phyloP scores from a whole-genome alignment of 1,140 invertebrate species.

The Papilio glaucus region DNA sequence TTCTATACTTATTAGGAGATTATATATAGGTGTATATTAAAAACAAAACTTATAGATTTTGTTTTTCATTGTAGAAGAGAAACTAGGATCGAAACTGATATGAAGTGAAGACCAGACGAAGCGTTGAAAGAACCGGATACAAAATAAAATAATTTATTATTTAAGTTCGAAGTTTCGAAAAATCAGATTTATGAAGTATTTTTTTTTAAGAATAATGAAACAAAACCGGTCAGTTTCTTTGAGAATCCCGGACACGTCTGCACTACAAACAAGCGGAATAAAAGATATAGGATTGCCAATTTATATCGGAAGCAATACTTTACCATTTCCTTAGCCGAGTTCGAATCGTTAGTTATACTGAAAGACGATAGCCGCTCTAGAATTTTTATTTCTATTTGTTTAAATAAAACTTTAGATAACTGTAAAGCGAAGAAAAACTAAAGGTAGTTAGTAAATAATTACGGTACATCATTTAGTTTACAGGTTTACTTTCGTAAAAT shows the following conservation, averaged over 20 bases:
- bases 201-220: neutral
- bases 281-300: conserved; percentile 25
- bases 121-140: too few species aligned
- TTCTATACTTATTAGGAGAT: too few species aligned
- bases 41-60: too few species aligned
- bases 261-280: conserved; percentile 25
- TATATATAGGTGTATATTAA: too few species aligned
- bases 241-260: conserved; percentile 1
- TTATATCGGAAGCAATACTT: conserved; percentile 27
- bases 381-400: conserved; percentile 18
- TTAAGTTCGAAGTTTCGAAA: neutral
- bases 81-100: too few species aligned
- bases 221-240: conserved; percentile 1
- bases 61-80: too few species aligned
- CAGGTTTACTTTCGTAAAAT: too few species aligned
- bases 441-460: neutral
- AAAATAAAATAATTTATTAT: too few species aligned
- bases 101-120: too few species aligned
- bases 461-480: too few species aligned
- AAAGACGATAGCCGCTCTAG: conserved; percentile 22
- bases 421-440: neutral
- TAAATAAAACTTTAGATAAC: neutral
- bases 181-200: neutral
- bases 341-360: conserved; percentile 25
- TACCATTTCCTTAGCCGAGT: conserved; percentile 20